Evolutionary conservation across 2,888 invertebrate species (phyloP).

Genomic region (Dendrolimus pini): DNA sequence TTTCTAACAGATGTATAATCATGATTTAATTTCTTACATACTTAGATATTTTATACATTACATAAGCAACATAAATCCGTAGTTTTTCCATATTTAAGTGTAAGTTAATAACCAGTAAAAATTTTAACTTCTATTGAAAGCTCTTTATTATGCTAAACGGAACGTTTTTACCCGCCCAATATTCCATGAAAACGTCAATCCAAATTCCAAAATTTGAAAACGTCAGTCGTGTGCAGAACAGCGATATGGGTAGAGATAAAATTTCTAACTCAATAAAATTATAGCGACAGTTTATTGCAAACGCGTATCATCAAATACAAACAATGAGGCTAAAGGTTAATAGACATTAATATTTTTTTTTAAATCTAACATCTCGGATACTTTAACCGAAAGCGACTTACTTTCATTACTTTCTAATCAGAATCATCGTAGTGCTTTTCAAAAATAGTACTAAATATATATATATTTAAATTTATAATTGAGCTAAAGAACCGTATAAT

Average conservation of each 20-base stretch:
- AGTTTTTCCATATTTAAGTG: too few species aligned
- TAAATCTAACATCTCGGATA: constrained; percentile 24
- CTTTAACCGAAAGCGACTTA: constrained; percentile 24
- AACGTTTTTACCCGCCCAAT: constrained; percentile 23
- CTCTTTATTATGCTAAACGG: constrained; percentile 14
- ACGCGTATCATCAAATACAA: constrained; percentile 33
- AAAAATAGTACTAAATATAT: constrained; percentile 1
- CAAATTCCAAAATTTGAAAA: constrained; percentile 13
- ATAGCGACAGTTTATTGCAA: constrained; percentile 34
- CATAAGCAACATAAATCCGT: too few species aligned
- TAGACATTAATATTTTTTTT: constrained; percentile 25
- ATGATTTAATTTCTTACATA: too few species aligned
- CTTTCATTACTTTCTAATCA: constrained; percentile 36
- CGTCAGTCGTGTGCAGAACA: constrained; percentile 7
- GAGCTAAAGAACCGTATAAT: not conserved
- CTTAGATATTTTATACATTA: too few species aligned
- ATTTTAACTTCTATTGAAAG: too few species aligned
- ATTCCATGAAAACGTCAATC: constrained; percentile 7
- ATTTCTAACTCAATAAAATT: constrained; percentile 18
- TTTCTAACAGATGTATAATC: too few species aligned
- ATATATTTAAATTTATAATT: not conserved
- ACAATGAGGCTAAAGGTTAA: constrained; percentile 59
- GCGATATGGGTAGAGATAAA: constrained; percentile 4
- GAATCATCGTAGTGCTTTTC: constrained; percentile 22
- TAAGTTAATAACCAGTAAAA: too few species aligned